A percentile compares a stretch with the other conserved stretches of the same genome.
Conservation (phyloP, 2,113 vertebrate species). For the Leptocoma aspasia region DNA sequence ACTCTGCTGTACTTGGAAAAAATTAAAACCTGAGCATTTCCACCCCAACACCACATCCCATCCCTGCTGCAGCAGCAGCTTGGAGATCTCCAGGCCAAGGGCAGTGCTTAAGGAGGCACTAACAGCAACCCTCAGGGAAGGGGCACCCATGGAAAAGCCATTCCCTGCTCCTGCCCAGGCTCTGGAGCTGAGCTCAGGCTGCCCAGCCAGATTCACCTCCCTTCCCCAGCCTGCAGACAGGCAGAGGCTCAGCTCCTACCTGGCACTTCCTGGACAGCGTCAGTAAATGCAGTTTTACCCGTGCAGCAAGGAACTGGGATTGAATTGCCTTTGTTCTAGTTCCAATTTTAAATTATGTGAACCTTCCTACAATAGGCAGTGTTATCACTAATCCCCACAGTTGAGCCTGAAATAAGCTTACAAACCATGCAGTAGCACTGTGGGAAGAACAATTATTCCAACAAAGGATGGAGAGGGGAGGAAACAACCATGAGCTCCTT, state of each 20-base stretch:
- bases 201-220: not conserved
- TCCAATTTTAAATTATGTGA: slow-evolving; percentile 72
- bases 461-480: slow-evolving; percentile 49
- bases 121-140: not conserved
- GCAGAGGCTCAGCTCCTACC: not conserved
- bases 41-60: not conserved
- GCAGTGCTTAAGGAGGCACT: not conserved
- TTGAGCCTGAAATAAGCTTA: slow-evolving; percentile 65
- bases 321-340: slow-evolving; percentile 66
- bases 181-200: not conserved
- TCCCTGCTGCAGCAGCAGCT: not conserved
- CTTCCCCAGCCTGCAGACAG: not conserved
- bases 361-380: slow-evolving; percentile 58
- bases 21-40: not conserved
- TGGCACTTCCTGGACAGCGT: not conserved
- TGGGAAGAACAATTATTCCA: slow-evolving; percentile 70
- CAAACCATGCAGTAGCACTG: slow-evolving; percentile 63
- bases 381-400: slow-evolving; percentile 65
- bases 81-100: not conserved
- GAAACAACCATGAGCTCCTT: not conserved
- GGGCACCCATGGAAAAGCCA: not conserved
- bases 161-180: not conserved
- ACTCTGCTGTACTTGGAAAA: not conserved
- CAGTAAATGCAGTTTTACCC: not conserved
- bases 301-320: not conserved